These are phyloP conservation scores for Scaptomyza tumidula DNA, from an alignment of 2,888 invertebrate species.

Conservation along the genomic window DNA sequence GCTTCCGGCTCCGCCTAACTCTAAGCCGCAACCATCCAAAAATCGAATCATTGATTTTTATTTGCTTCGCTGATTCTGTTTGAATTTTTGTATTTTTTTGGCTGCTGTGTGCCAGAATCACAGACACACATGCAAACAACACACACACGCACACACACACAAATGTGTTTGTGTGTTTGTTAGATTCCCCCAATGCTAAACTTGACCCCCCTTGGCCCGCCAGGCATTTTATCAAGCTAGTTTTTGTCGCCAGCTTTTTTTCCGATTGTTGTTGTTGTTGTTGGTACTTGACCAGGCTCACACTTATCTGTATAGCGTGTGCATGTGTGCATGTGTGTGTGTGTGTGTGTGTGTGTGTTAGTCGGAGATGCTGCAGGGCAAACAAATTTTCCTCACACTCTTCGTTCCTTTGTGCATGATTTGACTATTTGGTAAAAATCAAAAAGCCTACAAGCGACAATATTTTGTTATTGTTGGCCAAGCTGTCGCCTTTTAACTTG, in stretches of 20 bases:
- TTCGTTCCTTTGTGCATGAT: not conserved
- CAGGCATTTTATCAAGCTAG: conserved; percentile 68
- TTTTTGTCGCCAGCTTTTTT: conserved; percentile 18
- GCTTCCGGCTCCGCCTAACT: too few relatives aligned
- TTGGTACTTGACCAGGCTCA: conserved; percentile 46
- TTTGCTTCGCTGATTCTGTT: conserved; percentile 47
- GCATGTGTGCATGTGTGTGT: conserved; percentile 50
- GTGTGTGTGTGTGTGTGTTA: conserved; percentile 62
- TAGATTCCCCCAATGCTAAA: conserved; percentile 58
- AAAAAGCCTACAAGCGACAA: conserved; percentile 31
- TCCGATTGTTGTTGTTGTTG: too few relatives aligned
- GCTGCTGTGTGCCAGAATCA: conserved; percentile 51
- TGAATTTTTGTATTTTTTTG: conserved; percentile 44
- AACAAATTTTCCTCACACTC: conserved; percentile 39
- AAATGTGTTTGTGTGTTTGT: conserved; percentile 8
- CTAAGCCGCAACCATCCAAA: not conserved
- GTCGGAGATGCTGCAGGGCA: conserved; percentile 66
- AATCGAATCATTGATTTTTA: conserved; percentile 75
- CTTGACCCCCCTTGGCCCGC: conserved; percentile 65
- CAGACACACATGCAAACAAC: conserved; percentile 44
- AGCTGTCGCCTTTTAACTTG: conserved; percentile 60
- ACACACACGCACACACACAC: not conserved
- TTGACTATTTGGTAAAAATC: conserved; percentile 24
- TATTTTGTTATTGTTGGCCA: conserved; percentile 46
- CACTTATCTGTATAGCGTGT: conserved; percentile 17